These are phyloP conservation scores for Carlito syrichta DNA, from an alignment of 2,113 vertebrate species.

Conservation along the genomic window DNA sequence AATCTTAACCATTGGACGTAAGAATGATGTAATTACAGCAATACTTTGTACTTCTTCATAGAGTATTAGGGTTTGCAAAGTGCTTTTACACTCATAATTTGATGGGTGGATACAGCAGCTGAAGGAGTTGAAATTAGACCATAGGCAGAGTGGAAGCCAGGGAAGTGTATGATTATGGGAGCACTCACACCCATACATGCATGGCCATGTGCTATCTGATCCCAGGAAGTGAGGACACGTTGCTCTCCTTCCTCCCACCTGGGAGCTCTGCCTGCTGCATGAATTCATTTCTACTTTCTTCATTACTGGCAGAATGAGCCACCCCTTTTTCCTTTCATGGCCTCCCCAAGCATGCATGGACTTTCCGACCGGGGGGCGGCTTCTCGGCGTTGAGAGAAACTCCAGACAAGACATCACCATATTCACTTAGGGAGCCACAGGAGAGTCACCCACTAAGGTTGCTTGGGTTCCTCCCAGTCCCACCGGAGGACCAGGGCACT, in stretches of 20 bases:
- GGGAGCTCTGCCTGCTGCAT: neutral
- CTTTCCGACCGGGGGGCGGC: neutral
- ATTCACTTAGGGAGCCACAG: neutral
- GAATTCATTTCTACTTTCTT: neutral
- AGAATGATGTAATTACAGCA: neutral
- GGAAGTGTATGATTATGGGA: neutral
- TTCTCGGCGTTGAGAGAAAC: neutral
- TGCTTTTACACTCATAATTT: constrained; percentile 16
- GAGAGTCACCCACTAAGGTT: neutral
- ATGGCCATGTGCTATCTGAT: neutral
- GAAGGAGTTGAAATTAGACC: constrained; percentile 13
- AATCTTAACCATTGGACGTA: neutral
- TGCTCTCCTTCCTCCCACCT: neutral
- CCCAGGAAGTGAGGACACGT: neutral
- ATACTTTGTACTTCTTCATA: neutral
- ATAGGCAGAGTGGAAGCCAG: neutral
- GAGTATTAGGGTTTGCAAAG: constrained; percentile 20
- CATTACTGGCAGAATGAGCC: neutral
- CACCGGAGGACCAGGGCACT: neutral
- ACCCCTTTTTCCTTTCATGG: neutral
- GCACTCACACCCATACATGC: rapidly evolving
- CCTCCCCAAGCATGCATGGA: neutral
- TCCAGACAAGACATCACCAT: neutral
- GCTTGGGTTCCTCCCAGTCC: neutral
- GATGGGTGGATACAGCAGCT: neutral